These are phyloP conservation scores for Neosilurus hyrtlii DNA, from an alignment of 2,797 vertebrate species.

Conservation along the genomic window DNA sequence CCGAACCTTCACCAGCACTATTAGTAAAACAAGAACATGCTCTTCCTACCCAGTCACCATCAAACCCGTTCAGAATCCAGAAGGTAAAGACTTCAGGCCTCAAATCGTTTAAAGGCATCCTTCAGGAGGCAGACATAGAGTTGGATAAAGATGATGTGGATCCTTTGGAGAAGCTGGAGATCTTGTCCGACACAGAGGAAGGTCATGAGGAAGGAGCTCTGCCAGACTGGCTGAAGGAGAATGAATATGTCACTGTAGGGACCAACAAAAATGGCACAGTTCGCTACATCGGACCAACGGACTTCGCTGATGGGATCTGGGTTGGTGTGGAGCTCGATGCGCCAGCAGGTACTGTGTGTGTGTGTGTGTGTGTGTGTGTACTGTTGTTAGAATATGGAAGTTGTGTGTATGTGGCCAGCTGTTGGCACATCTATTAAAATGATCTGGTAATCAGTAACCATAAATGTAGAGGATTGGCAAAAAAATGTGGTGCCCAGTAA, in stretches of 20 bases:
- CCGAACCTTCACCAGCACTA: constrained; percentile 8
- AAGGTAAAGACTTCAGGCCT: constrained; percentile 74
- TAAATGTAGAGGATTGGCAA: not conserved
- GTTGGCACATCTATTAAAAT: not conserved
- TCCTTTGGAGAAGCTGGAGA: constrained; percentile 73
- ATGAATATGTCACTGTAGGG: constrained; percentile 83
- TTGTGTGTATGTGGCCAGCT: not conserved
- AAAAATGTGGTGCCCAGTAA: too few relatives aligned
- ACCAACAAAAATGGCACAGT: constrained; percentile 82
- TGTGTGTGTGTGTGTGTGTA: not conserved
- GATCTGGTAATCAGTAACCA: not conserved
- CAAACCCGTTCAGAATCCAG: constrained; percentile 75
- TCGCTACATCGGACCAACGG: constrained; percentile 82
- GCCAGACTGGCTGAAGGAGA: constrained; percentile 91
- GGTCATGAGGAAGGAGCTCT: constrained; percentile 65
- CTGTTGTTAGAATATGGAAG: not conserved
- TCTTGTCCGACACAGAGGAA: constrained; percentile 77
- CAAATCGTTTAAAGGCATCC: constrained; percentile 71
- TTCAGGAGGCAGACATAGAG: constrained; percentile 50
- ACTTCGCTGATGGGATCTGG: constrained; percentile 93
- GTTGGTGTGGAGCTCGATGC: constrained; percentile 92
- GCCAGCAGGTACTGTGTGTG: constrained; percentile 78
- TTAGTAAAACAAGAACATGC: constrained; percentile 6
- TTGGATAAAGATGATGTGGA: constrained; percentile 50
- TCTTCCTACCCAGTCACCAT: not conserved